Conservation (phyloP, 2,797 vertebrate genomes). For the Chelon auratus region DNA sequence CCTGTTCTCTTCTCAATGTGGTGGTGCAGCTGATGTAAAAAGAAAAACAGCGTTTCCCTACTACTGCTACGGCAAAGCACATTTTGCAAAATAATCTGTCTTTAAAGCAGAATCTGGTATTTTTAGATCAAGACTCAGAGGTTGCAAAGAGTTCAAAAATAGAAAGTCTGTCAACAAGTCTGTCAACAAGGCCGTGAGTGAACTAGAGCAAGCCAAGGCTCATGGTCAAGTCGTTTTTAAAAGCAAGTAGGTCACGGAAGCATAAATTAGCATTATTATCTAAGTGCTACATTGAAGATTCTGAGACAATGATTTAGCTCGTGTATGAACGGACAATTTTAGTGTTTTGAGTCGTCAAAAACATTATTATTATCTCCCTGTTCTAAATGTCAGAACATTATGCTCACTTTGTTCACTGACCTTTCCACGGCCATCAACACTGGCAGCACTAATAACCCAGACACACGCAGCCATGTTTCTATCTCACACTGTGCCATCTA, state of each 20-base stretch:
- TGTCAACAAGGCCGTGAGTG: slow-evolving; percentile 39
- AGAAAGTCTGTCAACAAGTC: slow-evolving; percentile 41
- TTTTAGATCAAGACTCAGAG: slow-evolving; percentile 31
- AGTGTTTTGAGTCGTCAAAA: slow-evolving; percentile 59
- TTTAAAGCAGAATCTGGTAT: slow-evolving; percentile 27
- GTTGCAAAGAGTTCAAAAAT: slow-evolving; percentile 22
- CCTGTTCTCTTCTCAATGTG: not conserved
- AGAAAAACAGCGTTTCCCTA: slow-evolving; percentile 5
- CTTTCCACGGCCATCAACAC: slow-evolving; percentile 74
- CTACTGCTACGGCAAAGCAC: slow-evolving; percentile 8
- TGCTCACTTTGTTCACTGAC: slow-evolving; percentile 76
- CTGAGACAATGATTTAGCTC: slow-evolving; percentile 27
- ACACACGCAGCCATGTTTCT: slow-evolving; percentile 56
- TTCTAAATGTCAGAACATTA: slow-evolving; percentile 81
- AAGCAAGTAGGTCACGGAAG: not conserved
- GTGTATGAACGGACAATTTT: slow-evolving; percentile 12
- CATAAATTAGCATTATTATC: not conserved
- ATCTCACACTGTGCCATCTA: slow-evolving; percentile 48
- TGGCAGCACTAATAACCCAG: slow-evolving; percentile 67
- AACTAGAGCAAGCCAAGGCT: not conserved
- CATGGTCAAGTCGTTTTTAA: not conserved
- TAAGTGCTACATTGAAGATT: slow-evolving; percentile 1
- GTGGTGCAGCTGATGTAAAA: slow-evolving; percentile 4
- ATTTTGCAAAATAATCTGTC: slow-evolving; percentile 31
- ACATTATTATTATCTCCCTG: slow-evolving; percentile 68